Base-by-base conservation (phyloP, 2,888 invertebrate genomes). In the Saturnia pavonia region DNA sequence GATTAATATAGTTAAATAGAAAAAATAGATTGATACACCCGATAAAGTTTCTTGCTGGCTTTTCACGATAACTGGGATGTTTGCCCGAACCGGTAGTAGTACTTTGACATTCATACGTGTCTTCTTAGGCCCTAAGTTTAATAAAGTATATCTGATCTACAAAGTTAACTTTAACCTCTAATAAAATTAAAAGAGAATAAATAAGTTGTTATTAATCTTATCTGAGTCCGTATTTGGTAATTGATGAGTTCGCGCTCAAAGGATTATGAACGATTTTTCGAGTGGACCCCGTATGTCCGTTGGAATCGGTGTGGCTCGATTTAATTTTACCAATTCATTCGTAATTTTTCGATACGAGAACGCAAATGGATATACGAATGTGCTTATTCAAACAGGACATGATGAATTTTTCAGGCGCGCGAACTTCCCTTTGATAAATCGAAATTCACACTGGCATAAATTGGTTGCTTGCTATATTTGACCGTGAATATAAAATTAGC, bases 321-420 rank as follows among this genome's bases (percentile, higher is more conserved):
- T 63, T 34, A 63, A 63, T 40, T 63, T 63, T 16, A 19, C 34
- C 63, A 34, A 40, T 63, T 63, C 63, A 9, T 11, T n/a, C n/a
- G 19, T 63, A 25, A 34, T 63, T 63, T 34, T 8, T 63, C 63
- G 63, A 34, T 63, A 40, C 9, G 16, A 4, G 19, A 34, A 34
- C 0, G 34, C 6, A 63, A 63, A 34, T 63, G 14, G 63, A 40
- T 34, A 40, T 63, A 40, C 19, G 40, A 63, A 34, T 34, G 63
- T 63, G 63, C 27, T 63, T 40, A 63, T 40, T 63, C 34, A 63
- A n/a, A n/a, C n/a, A n/a, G n/a, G n/a, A 63, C 8, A 63, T 16
- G 63, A 63, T 40, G 57, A 63, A 19, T 63, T 34, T 63, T 19
- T 8, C 7, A 9, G 7, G 16, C 63, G 40, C 40, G 34, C 9